Base-by-base conservation (phyloP, 2,888 invertebrate species). In the Hydriomena furcata region DNA sequence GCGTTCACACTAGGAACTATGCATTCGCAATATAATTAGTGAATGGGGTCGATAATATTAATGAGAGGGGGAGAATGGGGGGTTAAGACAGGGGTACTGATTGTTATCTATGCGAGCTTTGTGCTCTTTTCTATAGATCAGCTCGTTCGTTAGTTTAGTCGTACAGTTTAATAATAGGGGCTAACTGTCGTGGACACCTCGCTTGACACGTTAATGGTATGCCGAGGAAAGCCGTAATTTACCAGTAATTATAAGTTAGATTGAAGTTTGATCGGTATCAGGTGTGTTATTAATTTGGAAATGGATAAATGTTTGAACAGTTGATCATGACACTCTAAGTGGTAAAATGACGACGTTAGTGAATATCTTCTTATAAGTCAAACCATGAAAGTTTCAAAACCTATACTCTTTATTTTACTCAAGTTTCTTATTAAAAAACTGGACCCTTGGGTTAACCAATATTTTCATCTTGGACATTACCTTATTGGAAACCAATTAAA, bases 1-100 rank as follows among this genome's bases (percentile, higher is more conserved):
- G 50, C 41, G 38, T 49, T 58, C 59, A 58, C 61, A 63, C 72
- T 70, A 44, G 20, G 24, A 41, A 41, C 46, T 32, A 74, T 88
- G 88, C 90, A 90, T 91, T 90, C 85, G 89, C 88, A 86, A 85
- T 87, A 84, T 90, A 91, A 91, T 91, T 91, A 91, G 91, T 89
- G 83, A 80, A 84, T 78, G 69, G 79, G 87, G 86, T 84, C 82
- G 83, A 88, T 88, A 89, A 84, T 90, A 89, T 90, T 91, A 90
- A 91, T 91, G 91, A 91, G 90, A 68, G 80, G 73, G 71, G 67
- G 69, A 88, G 89, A 91, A 88, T 66, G 80, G 71, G 71, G 67
- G 65, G 75, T 68, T 61, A 67, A 68, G 70, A 66, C 66, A 66
- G 68, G 77, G 76, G 71, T 62, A 69, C 66, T 74, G 82, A 83